Conservation (phyloP, 2,113 vertebrate species). For the Recurvirostra avosetta region DNA sequence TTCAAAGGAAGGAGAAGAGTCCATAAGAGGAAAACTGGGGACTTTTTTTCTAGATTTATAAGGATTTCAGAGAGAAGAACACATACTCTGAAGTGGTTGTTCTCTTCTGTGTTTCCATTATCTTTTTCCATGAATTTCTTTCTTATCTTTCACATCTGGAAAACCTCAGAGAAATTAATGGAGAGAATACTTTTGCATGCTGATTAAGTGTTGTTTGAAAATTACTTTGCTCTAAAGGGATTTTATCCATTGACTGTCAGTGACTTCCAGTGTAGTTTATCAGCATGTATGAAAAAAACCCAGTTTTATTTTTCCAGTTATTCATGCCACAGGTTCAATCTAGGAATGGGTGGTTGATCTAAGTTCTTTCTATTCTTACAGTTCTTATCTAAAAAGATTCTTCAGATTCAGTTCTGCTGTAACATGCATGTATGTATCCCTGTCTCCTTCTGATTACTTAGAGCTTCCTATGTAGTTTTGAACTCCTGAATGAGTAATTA, state of each 20-base stretch:
- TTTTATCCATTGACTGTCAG: background rate
- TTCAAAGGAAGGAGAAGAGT: background rate
- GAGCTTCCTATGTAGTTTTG: background rate
- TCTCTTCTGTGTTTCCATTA: background rate
- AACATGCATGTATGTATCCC: accelerated
- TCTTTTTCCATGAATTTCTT: background rate
- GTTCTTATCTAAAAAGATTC: background rate
- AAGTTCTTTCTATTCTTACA: background rate
- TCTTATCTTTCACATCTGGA: background rate
- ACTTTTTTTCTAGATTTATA: background rate
- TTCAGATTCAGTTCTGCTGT: background rate
- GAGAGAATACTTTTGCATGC: background rate
- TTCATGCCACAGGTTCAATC: background rate
- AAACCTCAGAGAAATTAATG: background rate
- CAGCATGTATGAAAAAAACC: background rate
- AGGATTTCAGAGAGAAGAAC: background rate
- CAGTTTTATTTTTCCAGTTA: background rate
- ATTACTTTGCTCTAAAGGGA: background rate
- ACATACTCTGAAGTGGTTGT: background rate
- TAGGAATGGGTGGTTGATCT: background rate
- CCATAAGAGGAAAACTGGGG: background rate
- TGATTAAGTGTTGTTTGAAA: background rate
- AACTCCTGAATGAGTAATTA: background rate
- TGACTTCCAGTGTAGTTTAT: background rate
- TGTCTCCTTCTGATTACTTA: background rate